phyloP scores from a whole-genome alignment of 2,797 vertebrate species.

The Paramormyrops hopkinsi region DNA sequence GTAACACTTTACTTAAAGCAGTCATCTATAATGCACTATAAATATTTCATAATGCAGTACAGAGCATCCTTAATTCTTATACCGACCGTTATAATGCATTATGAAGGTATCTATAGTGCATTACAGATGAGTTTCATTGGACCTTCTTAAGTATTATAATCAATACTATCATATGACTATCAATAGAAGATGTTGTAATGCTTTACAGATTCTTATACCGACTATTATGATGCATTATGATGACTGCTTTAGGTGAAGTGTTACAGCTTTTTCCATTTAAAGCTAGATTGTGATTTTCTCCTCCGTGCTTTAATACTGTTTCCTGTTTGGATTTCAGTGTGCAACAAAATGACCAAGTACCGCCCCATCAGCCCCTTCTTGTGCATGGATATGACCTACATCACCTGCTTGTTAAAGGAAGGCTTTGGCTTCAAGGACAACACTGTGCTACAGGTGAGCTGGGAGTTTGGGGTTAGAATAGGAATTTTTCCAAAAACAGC shows the following conservation, averaged over 20 bases:
- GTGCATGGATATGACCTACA: conserved; percentile 97
- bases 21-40: background rate
- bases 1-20: background rate
- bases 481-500: background rate
- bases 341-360: conserved; percentile 87
- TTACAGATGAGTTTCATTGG: background rate
- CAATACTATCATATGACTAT: background rate
- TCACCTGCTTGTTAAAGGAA: conserved; percentile 89
- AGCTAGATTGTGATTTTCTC: background rate
- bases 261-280: background rate
- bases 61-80: background rate
- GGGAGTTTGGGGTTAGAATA: background rate
- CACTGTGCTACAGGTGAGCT: conserved; percentile 81
- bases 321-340: conserved; percentile 63
- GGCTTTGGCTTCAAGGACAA: conserved; percentile 91
- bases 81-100: background rate
- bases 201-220: background rate
- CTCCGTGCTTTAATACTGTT: background rate
- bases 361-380: conserved; percentile 85
- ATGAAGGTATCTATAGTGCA: background rate
- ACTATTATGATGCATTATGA: background rate
- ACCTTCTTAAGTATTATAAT: background rate
- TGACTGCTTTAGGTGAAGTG: background rate
- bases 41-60: background rate
- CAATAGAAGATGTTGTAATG: background rate